Percentiles rank a stretch among this genome's conserved stretches.
These are phyloP conservation scores for Thymallus thymallus DNA, from an alignment of 2,113 vertebrate species.

Conservation along the genomic window DNA sequence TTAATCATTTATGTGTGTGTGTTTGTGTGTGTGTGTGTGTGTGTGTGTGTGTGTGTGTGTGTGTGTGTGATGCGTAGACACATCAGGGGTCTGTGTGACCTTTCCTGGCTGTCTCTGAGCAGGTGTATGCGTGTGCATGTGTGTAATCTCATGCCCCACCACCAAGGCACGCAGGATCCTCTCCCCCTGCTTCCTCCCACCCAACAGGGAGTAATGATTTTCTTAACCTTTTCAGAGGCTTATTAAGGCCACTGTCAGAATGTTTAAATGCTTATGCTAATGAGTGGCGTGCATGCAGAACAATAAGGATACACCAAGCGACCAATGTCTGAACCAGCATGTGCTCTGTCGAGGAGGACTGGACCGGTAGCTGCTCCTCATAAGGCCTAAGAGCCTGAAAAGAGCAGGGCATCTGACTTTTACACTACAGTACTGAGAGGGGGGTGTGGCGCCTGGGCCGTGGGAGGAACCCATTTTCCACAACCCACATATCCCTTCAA, in stretches of 20 bases:
- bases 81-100: constrained; percentile 48
- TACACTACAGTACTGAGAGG: no score
- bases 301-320: constrained; percentile 13
- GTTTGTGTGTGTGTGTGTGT: constrained; percentile 23
- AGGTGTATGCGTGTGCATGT: constrained; percentile 52
- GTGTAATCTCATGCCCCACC: constrained; percentile 23
- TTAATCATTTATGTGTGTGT: constrained; percentile 54
- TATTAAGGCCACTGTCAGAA: constrained; percentile 63
- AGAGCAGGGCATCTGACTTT: no score
- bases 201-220: constrained; percentile 56
- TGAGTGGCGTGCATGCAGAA: constrained; percentile 22
- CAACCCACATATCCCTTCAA: no score
- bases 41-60: constrained; percentile 22
- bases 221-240: constrained; percentile 62
- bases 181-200: constrained; percentile 22
- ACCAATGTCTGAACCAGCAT: no score
- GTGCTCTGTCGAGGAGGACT: no score
- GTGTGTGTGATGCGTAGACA: constrained; percentile 14
- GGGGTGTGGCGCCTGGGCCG: no score
- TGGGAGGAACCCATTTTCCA: no score
- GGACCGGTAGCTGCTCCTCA: no score
- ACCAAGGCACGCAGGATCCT: constrained; percentile 15
- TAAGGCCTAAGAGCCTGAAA: no score
- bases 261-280: constrained; percentile 68
- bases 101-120: constrained; percentile 56